Base-by-base conservation (phyloP, 2,113 vertebrate genomes). In the Polypterus senegalus region DNA sequence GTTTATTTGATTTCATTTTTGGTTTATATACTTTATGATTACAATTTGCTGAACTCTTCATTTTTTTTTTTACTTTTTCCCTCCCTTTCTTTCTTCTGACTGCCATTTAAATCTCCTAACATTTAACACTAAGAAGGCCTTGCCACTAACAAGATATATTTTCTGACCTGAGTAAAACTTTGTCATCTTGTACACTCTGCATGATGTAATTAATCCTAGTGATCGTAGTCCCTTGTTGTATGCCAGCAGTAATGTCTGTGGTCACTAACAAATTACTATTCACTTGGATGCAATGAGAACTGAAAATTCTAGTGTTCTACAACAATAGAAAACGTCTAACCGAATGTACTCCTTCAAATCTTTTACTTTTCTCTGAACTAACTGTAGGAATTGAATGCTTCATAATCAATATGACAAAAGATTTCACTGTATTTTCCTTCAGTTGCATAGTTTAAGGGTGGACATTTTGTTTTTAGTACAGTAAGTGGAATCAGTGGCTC, bases 161-260 rank as follows among this genome's bases (percentile, higher is more conserved):
- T 68, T 57, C 27, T 27, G 27, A 27, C 27, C 27, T 27, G 27
- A 27, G 27, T 27, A 27, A 27, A 27, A 27, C 27, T 27, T 27
- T 27, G 27, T 27, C 27, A 27, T 27, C 27, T 27, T 27, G 27
- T 27, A 27, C 27, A 27, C 27, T 27, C 27, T 27, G 27, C 27
- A 27, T 27, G 27, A 27, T 27, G 27, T 27, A 27, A 27, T 27
- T 27, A 27, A 27, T 27, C 27, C 2, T 27, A 27, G 27, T 27
- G 27, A 27, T 27, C 27, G 27, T 27, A 27, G 27, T 2, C 27
- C 27, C 27, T 27, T 27, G 27, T 27, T 27, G 27, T 27, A 27
- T 27, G 27, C 27, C 27, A 27, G 27, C 27, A 27, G 27, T 27
- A 76, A 86, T 93, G 86, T 91, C 91, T 93, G 90, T 93, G 90